A percentile compares a stretch with the other conserved stretches of the same genome.
phyloP scores from a whole-genome alignment of 2,888 invertebrate species.

The Deilephila elpenor region DNA sequence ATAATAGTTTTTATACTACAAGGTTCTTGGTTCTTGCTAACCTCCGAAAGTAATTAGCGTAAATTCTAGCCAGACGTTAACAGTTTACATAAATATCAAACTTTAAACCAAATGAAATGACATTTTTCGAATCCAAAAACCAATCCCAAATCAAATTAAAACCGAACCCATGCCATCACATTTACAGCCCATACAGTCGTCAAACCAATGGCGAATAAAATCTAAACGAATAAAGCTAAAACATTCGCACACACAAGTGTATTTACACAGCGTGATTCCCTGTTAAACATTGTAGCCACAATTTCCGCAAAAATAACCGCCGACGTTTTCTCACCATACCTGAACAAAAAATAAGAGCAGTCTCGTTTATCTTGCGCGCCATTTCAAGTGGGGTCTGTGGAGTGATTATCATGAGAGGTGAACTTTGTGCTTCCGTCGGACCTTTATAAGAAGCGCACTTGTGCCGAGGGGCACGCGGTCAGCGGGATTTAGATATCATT shows the following conservation, averaged over 20 bases:
- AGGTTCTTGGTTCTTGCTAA: no score
- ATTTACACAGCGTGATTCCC: constrained; percentile 11
- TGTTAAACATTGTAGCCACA: constrained; percentile 34
- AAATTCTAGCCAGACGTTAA: no score
- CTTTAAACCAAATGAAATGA: no score
- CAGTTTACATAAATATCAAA: no score
- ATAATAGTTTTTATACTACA: no score
- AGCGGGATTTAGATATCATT: constrained; percentile 77
- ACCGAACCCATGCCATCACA: no score
- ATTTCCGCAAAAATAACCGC: constrained; percentile 34
- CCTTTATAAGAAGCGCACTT: constrained; percentile 76
- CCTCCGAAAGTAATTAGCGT: no score
- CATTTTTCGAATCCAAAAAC: no score
- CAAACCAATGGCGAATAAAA: neutral
- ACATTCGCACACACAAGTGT: neutral
- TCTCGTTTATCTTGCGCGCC: constrained; percentile 76
- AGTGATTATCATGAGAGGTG: constrained; percentile 74
- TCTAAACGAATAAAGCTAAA: constrained; percentile 29
- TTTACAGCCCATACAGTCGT: neutral
- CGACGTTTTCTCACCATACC: constrained; percentile 50
- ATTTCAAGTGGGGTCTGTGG: constrained; percentile 70
- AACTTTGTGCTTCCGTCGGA: constrained; percentile 67
- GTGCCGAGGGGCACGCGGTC: constrained; percentile 63
- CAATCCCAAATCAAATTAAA: no score
- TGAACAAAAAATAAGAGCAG: constrained; percentile 62